phyloP scores from a whole-genome alignment of 2,113 vertebrate genomes.

The Pteruthius melanotis region DNA sequence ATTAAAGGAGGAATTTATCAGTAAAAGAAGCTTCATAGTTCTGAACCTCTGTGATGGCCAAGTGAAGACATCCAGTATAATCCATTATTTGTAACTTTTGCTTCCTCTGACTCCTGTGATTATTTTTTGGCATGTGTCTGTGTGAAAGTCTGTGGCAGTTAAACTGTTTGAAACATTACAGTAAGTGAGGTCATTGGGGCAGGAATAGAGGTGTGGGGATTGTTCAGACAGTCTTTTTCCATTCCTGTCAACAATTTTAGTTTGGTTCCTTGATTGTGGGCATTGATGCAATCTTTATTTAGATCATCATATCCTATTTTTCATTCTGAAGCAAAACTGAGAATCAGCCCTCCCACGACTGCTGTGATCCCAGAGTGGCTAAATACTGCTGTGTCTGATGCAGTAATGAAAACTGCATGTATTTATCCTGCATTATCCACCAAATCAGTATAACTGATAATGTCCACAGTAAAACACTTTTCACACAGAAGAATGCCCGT shows the following conservation, averaged over 20 bases:
- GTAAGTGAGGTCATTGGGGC: neutral
- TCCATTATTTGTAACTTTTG: neutral
- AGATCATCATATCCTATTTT: slow-evolving; percentile 12
- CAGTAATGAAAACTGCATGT: neutral
- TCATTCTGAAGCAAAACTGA: neutral
- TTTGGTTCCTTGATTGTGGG: neutral
- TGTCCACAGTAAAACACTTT: neutral
- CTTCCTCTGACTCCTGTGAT: neutral
- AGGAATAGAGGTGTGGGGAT: neutral
- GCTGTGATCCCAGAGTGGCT: neutral
- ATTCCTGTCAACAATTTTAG: neutral
- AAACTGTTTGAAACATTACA: neutral
- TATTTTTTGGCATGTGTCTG: neutral
- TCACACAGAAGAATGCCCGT: neutral
- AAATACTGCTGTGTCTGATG: neutral
- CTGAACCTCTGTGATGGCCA: neutral
- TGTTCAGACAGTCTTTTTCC: neutral
- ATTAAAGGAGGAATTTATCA: neutral
- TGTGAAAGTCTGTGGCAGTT: neutral
- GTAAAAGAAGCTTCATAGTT: neutral
- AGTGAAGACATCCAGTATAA: neutral
- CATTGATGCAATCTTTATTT: neutral
- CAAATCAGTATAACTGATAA: neutral
- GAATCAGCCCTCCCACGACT: neutral
- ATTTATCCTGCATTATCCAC: neutral